Conservation (phyloP, 2,797 vertebrate genomes). For the Amblyraja radiata region DNA sequence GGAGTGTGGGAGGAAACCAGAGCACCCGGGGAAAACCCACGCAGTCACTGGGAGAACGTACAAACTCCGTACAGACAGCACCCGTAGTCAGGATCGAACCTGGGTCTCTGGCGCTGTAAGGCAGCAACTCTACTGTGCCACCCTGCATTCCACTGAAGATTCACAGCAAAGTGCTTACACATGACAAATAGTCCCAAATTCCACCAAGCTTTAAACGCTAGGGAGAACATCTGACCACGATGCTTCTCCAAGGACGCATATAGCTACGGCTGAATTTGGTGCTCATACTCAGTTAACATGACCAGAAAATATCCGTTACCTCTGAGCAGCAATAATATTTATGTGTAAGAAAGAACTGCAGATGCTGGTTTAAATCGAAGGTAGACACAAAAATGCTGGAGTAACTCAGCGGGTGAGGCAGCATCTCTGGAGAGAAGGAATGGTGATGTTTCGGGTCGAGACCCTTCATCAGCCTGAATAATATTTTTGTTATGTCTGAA, state of each 20-base stretch:
- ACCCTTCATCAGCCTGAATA: neutral
- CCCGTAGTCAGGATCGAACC: too few relatives aligned
- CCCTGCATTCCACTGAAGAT: neutral
- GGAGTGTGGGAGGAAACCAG: too few relatives aligned
- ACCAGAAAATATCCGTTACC: neutral
- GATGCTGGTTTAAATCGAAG: too few relatives aligned
- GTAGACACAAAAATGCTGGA: too few relatives aligned
- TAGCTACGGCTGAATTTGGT: neutral
- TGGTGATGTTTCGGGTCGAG: too few relatives aligned
- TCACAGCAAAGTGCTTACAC: neutral
- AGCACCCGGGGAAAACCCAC: too few relatives aligned
- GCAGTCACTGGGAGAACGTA: too few relatives aligned
- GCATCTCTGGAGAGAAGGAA: too few relatives aligned
- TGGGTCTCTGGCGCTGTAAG: too few relatives aligned
- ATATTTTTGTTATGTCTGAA: constrained; percentile 29
- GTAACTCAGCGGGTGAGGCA: too few relatives aligned
- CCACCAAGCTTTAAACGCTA: neutral
- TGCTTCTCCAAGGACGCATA: neutral
- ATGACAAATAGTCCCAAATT: neutral
- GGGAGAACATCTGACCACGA: neutral
- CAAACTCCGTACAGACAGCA: too few relatives aligned
- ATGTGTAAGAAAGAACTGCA: neutral
- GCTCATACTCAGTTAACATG: neutral
- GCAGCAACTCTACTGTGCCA: too few relatives aligned
- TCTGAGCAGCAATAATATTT: constrained; percentile 10